phyloP scores from a whole-genome alignment of 2,113 vertebrate genomes.

The Ageneiosus marmoratus region DNA sequence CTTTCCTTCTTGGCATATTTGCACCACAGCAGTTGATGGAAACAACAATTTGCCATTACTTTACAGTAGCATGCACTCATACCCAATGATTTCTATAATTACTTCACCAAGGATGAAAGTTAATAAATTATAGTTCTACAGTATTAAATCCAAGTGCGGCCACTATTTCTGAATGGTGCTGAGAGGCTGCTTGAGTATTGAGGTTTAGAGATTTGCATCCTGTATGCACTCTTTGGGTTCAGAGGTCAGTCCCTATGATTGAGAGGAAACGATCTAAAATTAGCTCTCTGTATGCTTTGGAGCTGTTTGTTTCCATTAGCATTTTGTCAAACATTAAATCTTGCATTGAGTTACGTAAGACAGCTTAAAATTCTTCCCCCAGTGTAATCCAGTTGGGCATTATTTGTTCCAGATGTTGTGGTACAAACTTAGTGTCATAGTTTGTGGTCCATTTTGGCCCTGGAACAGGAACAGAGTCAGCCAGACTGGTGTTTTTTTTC shows the following conservation, averaged over 20 bases:
- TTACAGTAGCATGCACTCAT: not conserved
- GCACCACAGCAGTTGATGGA: too few relatives aligned
- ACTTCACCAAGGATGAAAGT: not conserved
- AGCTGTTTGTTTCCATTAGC: constrained; percentile 18
- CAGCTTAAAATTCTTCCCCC: constrained; percentile 1
- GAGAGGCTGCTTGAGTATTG: not conserved
- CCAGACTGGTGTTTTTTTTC: not conserved
- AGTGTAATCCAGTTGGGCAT: constrained; percentile 16
- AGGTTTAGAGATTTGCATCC: constrained; percentile 24
- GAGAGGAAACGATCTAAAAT: constrained; percentile 22
- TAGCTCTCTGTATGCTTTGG: not conserved
- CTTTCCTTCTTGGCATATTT: not conserved
- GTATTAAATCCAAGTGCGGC: not conserved
- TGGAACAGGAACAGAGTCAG: not conserved
- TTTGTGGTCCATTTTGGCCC: not conserved
- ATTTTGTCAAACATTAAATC: constrained; percentile 10
- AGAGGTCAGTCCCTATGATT: constrained; percentile 9
- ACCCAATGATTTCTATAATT: not conserved
- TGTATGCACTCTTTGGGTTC: not conserved
- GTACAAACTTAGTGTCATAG: constrained; percentile 8
- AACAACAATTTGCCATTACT: not conserved
- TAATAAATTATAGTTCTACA: not conserved
- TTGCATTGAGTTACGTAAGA: constrained; percentile 3
- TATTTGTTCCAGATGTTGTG: constrained; percentile 36
- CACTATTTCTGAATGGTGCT: not conserved